These are phyloP conservation scores for Drosophila paranaensis DNA, from an alignment of 2,888 invertebrate genomes.

Conservation along the genomic window DNA sequence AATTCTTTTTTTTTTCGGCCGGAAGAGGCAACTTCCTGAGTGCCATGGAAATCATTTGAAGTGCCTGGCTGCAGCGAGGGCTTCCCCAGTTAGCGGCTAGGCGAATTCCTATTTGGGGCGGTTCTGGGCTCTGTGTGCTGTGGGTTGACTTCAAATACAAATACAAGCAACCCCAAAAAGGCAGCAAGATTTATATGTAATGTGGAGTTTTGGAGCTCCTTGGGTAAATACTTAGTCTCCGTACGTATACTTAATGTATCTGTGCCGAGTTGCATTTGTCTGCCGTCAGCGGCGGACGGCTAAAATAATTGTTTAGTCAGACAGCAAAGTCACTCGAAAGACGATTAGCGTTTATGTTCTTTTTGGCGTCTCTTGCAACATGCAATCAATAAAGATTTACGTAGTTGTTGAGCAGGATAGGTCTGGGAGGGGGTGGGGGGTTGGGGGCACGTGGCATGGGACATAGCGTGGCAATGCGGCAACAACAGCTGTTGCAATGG, in stretches of 20 bases:
- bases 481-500: conserved; percentile 76
- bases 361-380: conserved; percentile 55
- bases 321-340: conserved; percentile 66
- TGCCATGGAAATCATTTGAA: conserved; percentile 66
- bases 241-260: conserved; percentile 27
- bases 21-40: conserved; percentile 68
- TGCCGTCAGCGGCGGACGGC: conserved; percentile 49
- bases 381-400: conserved; percentile 77
- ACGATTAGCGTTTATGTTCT: conserved; percentile 58
- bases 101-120: conserved; percentile 47
- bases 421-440: conserved; percentile 3
- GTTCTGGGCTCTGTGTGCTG: conserved; percentile 35
- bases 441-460: conserved; percentile 12
- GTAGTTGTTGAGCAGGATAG: conserved; percentile 23
- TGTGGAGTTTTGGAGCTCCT: conserved; percentile 17
- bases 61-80: conserved; percentile 39
- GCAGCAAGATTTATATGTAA: conserved; percentile 58
- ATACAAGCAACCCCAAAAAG: conserved; percentile 55
- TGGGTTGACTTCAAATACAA: conserved; percentile 47
- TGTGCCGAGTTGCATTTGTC: conserved; percentile 51
- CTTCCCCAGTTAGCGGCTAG: conserved; percentile 38
- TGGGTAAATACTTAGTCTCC: conserved; percentile 29
- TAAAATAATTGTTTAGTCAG: conserved; percentile 66
- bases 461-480: conserved; percentile 64
- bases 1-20: conserved; percentile 35